Conservation (phyloP, 2,113 vertebrate genomes). For the Pitta sordida region DNA sequence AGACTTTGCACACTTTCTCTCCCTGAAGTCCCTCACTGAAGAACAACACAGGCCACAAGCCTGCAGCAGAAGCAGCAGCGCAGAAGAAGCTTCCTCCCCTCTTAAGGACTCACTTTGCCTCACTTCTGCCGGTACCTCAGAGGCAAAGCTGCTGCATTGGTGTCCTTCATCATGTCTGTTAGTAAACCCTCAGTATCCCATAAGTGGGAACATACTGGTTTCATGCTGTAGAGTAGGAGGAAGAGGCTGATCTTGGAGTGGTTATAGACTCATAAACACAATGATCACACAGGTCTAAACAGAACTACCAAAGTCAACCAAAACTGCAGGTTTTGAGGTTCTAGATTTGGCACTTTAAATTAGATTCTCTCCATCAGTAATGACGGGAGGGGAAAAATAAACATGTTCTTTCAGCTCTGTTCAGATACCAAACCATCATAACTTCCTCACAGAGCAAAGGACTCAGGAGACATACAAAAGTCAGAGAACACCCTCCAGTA, state of each 20-base stretch:
- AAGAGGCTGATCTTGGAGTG: background rate
- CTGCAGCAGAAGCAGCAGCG: background rate
- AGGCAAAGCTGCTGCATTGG: background rate
- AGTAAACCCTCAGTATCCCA: background rate
- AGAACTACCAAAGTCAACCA: background rate
- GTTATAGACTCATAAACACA: background rate
- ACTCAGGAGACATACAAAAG: background rate
- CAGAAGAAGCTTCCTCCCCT: fast-evolving
- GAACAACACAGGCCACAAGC: fast-evolving
- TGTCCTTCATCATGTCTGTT: background rate
- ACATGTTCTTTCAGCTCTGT: background rate
- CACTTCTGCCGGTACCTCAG: background rate
- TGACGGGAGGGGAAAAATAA: background rate
- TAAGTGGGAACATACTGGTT: background rate
- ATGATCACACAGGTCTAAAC: background rate
- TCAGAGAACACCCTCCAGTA: background rate
- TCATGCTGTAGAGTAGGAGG: background rate
- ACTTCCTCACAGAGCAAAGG: background rate
- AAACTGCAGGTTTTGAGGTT: background rate
- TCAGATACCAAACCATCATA: background rate
- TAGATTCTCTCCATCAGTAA: background rate
- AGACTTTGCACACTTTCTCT: background rate
- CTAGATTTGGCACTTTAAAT: background rate
- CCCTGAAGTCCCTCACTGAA: background rate
- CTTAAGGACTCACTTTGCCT: fast-evolving